Evolutionary conservation across 2,888 invertebrate genomes (phyloP).

Genomic region (Rapana venosa): DNA sequence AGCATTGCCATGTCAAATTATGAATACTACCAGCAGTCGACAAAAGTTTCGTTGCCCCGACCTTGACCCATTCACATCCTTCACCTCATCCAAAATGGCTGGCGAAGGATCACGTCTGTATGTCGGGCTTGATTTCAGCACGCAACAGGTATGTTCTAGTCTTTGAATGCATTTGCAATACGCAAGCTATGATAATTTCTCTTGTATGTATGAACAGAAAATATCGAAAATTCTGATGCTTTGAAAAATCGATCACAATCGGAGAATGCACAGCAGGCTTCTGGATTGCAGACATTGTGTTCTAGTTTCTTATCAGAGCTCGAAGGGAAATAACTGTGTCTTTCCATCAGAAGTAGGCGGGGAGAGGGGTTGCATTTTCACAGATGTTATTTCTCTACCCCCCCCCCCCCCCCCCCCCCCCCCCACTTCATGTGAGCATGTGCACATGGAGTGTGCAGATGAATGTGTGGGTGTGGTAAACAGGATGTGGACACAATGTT

Average conservation of each 20-base stretch:
- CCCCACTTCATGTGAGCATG: no score
- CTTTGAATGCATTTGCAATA: background rate
- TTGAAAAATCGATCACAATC: background rate
- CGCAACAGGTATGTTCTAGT: slow-evolving; percentile 62
- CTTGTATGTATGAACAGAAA: background rate
- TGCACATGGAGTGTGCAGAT: no score
- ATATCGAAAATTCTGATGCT: background rate
- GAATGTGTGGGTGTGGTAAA: no score
- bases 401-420: no score
- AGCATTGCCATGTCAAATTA: background rate
- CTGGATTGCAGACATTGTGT: background rate
- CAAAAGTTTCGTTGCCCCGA: background rate
- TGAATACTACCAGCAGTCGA: background rate
- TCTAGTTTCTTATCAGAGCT: slow-evolving; percentile 20
- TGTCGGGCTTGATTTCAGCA: slow-evolving; percentile 71
- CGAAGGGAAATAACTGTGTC: slow-evolving; percentile 1
- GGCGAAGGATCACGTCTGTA: slow-evolving; percentile 50
- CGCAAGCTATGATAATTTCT: background rate
- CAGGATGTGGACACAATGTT: no score
- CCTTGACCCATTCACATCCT: background rate
- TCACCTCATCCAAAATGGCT: slow-evolving; percentile 44
- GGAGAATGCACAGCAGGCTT: background rate
- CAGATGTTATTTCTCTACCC: background rate
- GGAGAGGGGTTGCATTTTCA: background rate
- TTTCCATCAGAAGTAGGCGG: background rate